Base-by-base conservation (phyloP, 2,113 vertebrate genomes). In the Erpornis zantholeuca region DNA sequence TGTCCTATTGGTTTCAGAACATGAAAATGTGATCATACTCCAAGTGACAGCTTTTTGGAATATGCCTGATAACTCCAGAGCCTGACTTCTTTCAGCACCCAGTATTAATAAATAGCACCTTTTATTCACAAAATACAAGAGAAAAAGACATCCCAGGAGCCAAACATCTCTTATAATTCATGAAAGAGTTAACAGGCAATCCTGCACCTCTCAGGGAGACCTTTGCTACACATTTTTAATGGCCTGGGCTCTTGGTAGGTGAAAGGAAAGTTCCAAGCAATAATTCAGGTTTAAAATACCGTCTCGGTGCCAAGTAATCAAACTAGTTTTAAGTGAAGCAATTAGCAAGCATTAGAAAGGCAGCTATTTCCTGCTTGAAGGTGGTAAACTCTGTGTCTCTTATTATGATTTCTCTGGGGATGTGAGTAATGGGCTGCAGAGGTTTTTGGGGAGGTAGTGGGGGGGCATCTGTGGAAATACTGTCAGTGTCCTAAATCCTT, bases 321-420 rank as follows among this genome's bases (percentile, higher is more conserved):
- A 83, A 95, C 89, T 27, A 83, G 88, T 91, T 88, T 96, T 92
- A 96, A 94, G 92, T 71, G 82, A 97, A 95, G 92, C 94, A 96
- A 97, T 96, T 97, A 97, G 82, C 91, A 91, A 92, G 92, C 91
- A 86, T 95, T 94, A 97, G 89, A 96, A 95, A 95, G 84, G 84
- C 92, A 94, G 87, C 89, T 88, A 96, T 96, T 96, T 96, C 96
- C 97, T 95, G 87, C 89, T 90, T 16, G 68, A 88, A 95, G 91
- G 94, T 86, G 92, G 85, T 91, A 96, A 96, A 94, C 87, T 76
- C 88, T 71, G 40, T 73, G 47, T 91, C 84, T 94, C 78, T 92
- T 91, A 57, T 10, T 89, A 82, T 83, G 91, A 96, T 96, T 95
- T 95, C 94, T 94, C 95, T 91, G 52, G 92, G 89, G 94, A 94